Percentiles rank a stretch among this genome's conserved stretches.
Evolutionary conservation across 2,888 invertebrate genomes (phyloP).

Genomic region (Agrenia bidenticulata): DNA sequence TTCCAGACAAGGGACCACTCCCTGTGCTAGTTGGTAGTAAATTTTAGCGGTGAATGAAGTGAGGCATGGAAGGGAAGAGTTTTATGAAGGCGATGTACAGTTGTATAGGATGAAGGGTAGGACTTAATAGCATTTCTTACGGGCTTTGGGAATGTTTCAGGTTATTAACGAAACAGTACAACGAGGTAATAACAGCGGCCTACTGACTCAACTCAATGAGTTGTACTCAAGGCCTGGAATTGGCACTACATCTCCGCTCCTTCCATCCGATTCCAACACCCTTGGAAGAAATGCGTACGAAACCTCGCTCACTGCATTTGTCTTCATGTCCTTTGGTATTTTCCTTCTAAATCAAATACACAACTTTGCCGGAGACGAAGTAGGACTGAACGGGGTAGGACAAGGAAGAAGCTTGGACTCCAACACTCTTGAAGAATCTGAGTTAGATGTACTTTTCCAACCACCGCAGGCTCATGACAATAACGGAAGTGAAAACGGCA

Average conservation of each 20-base stretch:
- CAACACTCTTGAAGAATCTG: slow-evolving; percentile 53
- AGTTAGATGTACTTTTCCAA: slow-evolving; percentile 47
- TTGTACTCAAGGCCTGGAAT: slow-evolving; percentile 60
- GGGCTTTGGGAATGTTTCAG: slow-evolving; percentile 29
- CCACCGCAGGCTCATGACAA: slow-evolving; percentile 15
- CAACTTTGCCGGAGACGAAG: slow-evolving; percentile 54
- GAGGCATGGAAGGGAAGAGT: slow-evolving; percentile 4
- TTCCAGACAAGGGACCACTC: too few relatives aligned
- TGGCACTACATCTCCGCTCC: slow-evolving; percentile 35
- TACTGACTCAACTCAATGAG: slow-evolving; percentile 61
- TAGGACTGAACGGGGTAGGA: slow-evolving; percentile 11
- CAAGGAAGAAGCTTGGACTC: slow-evolving; percentile 13
- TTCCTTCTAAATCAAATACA: slow-evolving; percentile 58
- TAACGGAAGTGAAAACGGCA: not conserved
- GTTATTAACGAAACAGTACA: slow-evolving; percentile 62
- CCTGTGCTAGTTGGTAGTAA: too few relatives aligned
- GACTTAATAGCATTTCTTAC: not conserved
- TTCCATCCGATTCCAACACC: slow-evolving; percentile 55
- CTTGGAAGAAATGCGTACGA: slow-evolving; percentile 54
- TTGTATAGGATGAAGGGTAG: slow-evolving; percentile 1
- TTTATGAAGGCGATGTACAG: slow-evolving; percentile 10
- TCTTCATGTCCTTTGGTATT: slow-evolving; percentile 63
- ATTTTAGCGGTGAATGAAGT: too few relatives aligned
- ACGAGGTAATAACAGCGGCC: slow-evolving; percentile 60
- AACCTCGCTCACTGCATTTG: slow-evolving; percentile 59